Evolutionary conservation across 2,888 invertebrate genomes (phyloP), one percentile per base, ranked within the genome.

Genomic region (Allophyes oxyacanthae): DNA sequence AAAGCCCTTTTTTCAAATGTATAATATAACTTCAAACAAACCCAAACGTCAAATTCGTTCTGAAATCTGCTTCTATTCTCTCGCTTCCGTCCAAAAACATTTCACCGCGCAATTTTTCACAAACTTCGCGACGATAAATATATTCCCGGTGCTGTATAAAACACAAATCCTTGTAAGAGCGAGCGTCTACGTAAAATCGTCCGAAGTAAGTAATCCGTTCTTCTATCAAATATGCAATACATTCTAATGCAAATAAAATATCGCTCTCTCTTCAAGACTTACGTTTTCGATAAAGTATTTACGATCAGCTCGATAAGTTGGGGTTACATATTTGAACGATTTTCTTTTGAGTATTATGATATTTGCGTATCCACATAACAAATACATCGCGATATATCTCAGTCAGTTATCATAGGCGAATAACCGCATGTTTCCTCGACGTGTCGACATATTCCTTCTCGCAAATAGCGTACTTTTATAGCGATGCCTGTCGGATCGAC

Each of bases 381-480:
- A 57, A 64, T 43, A 64, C 51, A 40, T 64, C 42, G 44, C 32
- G 9, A 58, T 58, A 61, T 56, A 69, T 75, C 64, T 58, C 52
- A 65, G 64, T 67, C 60, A 59, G 61, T 57, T 59, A 65, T 53
- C 56, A 66, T 64, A 50, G 61, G 41, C 41, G 37, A 64, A 55
- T 51, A 60, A 54, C 52, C 49, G 32, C 61, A 57, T 60, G 57
- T 75, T 62, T 68, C 49, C 53, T 38, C 55, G 53, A 63, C 40
- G 59, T 69, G 65, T 79, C 81, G 76, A 79, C 79, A 80, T 82
- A 81, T 86, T 84, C 83, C 78, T 82, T 82, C 64, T 81, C 70
- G 74, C 79, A 84, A 86, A 88, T 83, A 77, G 77, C 82, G 76
- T 82, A 84, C 86, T 86, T 86, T 87, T 86, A 85, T 86, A 79